phyloP scores from a whole-genome alignment of 1,140 invertebrate species.

The Drosophila nigrodunni region DNA sequence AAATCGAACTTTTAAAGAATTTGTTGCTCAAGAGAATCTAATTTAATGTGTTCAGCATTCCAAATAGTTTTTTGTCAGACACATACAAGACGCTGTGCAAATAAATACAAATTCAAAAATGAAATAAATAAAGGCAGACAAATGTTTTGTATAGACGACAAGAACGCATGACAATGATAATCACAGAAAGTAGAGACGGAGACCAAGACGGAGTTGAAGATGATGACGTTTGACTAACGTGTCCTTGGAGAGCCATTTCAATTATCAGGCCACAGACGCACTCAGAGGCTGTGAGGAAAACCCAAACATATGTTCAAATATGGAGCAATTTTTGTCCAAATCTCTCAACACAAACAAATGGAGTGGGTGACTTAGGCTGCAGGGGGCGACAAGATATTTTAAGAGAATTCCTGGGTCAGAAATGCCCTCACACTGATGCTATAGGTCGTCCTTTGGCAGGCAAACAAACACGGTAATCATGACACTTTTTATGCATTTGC shows the following conservation, averaged over 20 bases:
- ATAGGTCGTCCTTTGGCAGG: constrained; percentile 35
- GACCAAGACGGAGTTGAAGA: neutral
- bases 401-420: constrained; percentile 22
- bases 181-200: neutral
- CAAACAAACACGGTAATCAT: constrained; percentile 81
- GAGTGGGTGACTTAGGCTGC: constrained; percentile 10
- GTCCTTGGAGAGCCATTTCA: constrained; percentile 72
- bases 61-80: constrained; percentile 7
- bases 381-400: constrained; percentile 54
- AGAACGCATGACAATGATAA: constrained; percentile 26
- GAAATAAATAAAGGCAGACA: constrained; percentile 46
- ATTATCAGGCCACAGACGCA: constrained; percentile 68
- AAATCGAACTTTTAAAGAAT: neutral
- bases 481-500: constrained; percentile 81
- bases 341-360: constrained; percentile 56
- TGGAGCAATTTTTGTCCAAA: constrained; percentile 57
- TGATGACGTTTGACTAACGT: constrained; percentile 38
- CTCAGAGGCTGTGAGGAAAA: constrained; percentile 37
- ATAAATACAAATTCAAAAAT: constrained; percentile 33
- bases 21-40: neutral
- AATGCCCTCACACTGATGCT: constrained; percentile 26
- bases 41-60: constrained; percentile 9
- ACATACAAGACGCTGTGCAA: constrained; percentile 5
- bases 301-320: constrained; percentile 72
- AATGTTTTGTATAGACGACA: constrained; percentile 14